phyloP scores from a whole-genome alignment of 2,797 vertebrate genomes.

The Typhlichthys subterraneus region DNA sequence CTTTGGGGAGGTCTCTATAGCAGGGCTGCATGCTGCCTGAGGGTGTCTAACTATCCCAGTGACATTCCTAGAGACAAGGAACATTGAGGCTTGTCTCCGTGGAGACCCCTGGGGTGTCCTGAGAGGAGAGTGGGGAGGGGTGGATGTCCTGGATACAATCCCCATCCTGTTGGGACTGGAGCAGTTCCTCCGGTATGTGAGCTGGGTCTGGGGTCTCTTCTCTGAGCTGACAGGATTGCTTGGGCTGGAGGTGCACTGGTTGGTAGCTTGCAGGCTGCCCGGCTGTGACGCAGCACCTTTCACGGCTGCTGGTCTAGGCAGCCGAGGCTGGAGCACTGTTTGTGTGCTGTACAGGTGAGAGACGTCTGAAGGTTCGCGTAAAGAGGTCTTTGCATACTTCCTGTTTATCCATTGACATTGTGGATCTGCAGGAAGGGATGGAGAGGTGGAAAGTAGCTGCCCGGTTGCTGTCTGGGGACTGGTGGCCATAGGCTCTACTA shows the following conservation, averaged over 20 bases:
- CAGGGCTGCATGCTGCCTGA: slow-evolving; percentile 64
- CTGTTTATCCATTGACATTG: slow-evolving; percentile 42
- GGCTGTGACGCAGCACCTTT: slow-evolving; percentile 40
- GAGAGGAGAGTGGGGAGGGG: slow-evolving; percentile 74
- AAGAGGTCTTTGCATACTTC: slow-evolving; percentile 55
- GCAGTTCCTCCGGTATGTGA: slow-evolving; percentile 74
- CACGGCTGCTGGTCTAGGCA: slow-evolving; percentile 43
- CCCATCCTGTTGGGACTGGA: slow-evolving; percentile 70
- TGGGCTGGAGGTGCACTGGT: slow-evolving; percentile 49
- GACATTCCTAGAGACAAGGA: slow-evolving; percentile 70
- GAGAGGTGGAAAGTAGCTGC: slow-evolving; percentile 13
- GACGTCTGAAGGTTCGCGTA: slow-evolving; percentile 68
- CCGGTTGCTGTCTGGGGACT: slow-evolving; percentile 40
- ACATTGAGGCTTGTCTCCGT: slow-evolving; percentile 67
- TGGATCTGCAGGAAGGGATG: slow-evolving; percentile 31
- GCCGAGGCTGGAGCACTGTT: slow-evolving; percentile 42
- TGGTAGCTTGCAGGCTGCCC: slow-evolving; percentile 48
- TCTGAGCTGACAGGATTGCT: slow-evolving; percentile 53
- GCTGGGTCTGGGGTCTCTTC: slow-evolving; percentile 68
- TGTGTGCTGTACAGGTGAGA: slow-evolving; percentile 61
- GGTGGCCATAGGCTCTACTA: slow-evolving; percentile 38
- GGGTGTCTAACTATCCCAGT: slow-evolving; percentile 58
- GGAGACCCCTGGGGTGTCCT: slow-evolving; percentile 70
- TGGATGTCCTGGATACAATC: slow-evolving; percentile 63
- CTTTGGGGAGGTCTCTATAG: slow-evolving; percentile 57